Evolutionary conservation across 2,888 invertebrate species (phyloP), one percentile per base, ranked within the genome.

Genomic region (Galeopsomyia nigrocyanea): DNA sequence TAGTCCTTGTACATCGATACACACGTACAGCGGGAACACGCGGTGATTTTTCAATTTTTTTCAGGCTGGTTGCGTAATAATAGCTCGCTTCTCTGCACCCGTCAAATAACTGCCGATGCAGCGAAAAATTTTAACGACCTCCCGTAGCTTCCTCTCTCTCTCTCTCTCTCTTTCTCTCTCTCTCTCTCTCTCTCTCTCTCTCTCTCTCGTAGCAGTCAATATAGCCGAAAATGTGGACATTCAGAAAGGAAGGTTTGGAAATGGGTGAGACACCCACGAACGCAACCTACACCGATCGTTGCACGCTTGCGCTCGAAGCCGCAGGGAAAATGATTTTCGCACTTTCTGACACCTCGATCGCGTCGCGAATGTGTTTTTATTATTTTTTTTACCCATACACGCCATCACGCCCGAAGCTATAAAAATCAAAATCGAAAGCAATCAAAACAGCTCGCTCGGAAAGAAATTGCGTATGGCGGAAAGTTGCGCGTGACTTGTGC

Each of bases 201-300:
- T 2, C 60, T 7, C n/a, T 62, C 16, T 49, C n/a, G 2, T 47
- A 16, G 49, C 2, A 26, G 56, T 39, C 70, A 53, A 61, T 68
- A 62, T 16, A 56, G 9, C 19, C 49, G 70, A 53, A 56, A 64
- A 64, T 50, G 46, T 47, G 47, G 17, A 55, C 71, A 71, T 16
- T 55, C 65, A 49, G 21, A 65, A 69, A 63, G 63, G 57, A 71
- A 53, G 60, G 31, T 55, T 60, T 65, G 60, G 49, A 71, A 65
- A 65, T 58, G 26, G 51, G 53, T 47, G 63, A 68, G 58, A 51
- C 14, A 19, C 26, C 22, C 17, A 39, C 39, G 39, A 39, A 26
- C 5, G 3, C 46, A 46, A 5, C 3, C 55, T 19, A 31, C 14
- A 62, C 50, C 31, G 2, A 17, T 62, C 39, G 63, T 68, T 68